Percentiles rank a stretch among this genome's conserved stretches.
These are phyloP conservation scores for Eriosoma lanigerum DNA, from an alignment of 1,140 invertebrate species.

Conservation along the genomic window DNA sequence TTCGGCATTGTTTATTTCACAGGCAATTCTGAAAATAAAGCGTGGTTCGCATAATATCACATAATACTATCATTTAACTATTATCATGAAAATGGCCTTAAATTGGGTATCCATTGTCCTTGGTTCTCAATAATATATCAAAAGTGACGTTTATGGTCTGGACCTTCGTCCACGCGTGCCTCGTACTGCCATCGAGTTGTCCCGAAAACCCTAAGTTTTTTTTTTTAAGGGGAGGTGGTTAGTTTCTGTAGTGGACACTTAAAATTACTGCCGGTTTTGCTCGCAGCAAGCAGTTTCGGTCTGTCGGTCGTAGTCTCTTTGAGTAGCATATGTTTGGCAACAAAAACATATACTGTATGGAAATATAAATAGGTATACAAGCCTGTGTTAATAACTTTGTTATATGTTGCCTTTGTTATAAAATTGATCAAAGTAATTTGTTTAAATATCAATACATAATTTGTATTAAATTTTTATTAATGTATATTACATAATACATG, in stretches of 20 bases:
- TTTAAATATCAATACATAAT: background rate
- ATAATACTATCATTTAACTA: background rate
- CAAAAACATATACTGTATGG: background rate
- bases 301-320: background rate
- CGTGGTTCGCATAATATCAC: no score
- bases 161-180: constrained; percentile 16
- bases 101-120: constrained; percentile 18
- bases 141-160: constrained; percentile 39
- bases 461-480: background rate
- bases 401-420: background rate
- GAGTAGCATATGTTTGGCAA: background rate
- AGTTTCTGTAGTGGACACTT: constrained; percentile 26
- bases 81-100: constrained; percentile 27
- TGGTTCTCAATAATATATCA: constrained; percentile 30
- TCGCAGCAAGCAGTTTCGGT: constrained; percentile 5
- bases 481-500: no score
- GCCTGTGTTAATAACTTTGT: constrained; percentile 1
- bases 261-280: constrained; percentile 37
- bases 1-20: no score
- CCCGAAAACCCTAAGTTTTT: constrained; percentile 9
- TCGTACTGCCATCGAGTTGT: background rate
- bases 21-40: no score
- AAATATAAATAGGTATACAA: no score
- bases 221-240: background rate
- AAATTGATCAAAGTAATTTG: background rate